Evolutionary conservation across 2,113 vertebrate genomes (phyloP).

Genomic region (Rattus norvegicus): DNA sequence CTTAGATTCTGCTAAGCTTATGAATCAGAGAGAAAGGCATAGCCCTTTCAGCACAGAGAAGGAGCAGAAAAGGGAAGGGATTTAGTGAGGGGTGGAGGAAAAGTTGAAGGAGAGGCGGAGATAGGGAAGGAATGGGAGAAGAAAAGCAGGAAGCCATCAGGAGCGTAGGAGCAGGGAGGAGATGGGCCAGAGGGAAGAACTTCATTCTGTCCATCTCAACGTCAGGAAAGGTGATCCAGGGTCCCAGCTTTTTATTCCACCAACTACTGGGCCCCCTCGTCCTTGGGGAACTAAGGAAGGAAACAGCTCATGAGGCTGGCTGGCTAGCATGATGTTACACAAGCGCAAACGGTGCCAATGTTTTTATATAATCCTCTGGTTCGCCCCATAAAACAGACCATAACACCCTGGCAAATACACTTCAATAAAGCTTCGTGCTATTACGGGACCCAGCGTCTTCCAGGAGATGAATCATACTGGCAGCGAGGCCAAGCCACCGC

Average conservation of each 20-base stretch:
- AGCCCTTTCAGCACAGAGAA: rapidly evolving
- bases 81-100: background rate
- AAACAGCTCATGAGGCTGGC: background rate
- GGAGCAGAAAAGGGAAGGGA: background rate
- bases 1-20: background rate
- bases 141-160: background rate
- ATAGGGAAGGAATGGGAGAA: no score
- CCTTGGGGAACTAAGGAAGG: background rate
- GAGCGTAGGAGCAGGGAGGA: no score
- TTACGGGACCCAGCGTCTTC: background rate
- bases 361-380: conserved; percentile 50
- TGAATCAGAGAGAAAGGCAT: background rate
- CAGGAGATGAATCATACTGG: conserved; percentile 40
- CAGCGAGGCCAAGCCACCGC: background rate
- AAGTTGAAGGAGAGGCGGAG: background rate
- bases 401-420: conserved; percentile 27
- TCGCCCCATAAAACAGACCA: background rate
- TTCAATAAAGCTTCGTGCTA: background rate
- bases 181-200: no score
- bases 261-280: background rate
- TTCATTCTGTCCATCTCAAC: rapidly evolving
- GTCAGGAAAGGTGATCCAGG: rapidly evolving
- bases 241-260: background rate
- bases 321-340: background rate
- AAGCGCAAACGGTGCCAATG: background rate